A percentile compares a stretch with the other conserved stretches of the same genome.
phyloP scores from a whole-genome alignment of 2,888 invertebrate genomes.

The Drosophila neotestacea region DNA sequence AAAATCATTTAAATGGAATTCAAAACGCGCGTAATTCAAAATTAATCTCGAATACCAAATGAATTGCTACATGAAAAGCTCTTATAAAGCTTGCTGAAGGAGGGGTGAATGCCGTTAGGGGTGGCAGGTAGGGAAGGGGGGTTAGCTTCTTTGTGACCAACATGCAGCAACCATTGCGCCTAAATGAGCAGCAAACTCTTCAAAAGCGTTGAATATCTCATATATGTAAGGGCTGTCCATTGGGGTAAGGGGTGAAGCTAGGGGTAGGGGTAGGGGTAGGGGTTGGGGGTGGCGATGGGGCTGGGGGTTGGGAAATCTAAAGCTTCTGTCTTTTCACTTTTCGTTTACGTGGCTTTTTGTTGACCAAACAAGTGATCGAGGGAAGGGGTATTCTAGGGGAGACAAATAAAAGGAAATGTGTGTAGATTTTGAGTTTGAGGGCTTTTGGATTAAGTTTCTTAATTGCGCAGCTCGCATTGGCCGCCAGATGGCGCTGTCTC shows the following conservation, averaged over 20 bases:
- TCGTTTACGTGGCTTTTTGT: conserved; percentile 67
- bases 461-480: conserved; percentile 60
- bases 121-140: not conserved
- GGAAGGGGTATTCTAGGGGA: not conserved
- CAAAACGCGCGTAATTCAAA: conserved; percentile 77
- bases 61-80: conserved; percentile 64
- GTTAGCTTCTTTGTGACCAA: conserved; percentile 41
- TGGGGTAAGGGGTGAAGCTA: not conserved
- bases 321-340: conserved; percentile 48
- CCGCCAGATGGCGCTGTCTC: conserved; percentile 56
- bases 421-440: conserved; percentile 14
- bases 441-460: conserved; percentile 43
- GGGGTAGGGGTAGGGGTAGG: not conserved
- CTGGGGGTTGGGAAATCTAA: not conserved
- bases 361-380: conserved; percentile 33
- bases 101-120: not conserved
- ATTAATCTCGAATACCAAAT: conserved; percentile 73
- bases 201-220: conserved; percentile 43
- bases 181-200: conserved; percentile 70
- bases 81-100: not conserved
- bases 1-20: conserved; percentile 73
- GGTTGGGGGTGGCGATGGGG: not conserved
- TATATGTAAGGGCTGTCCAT: not conserved
- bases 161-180: conserved; percentile 69
- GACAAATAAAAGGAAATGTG: conserved; percentile 29